phyloP scores from a whole-genome alignment of 2,888 invertebrate species.

The Hydroisotoma schaefferi region DNA sequence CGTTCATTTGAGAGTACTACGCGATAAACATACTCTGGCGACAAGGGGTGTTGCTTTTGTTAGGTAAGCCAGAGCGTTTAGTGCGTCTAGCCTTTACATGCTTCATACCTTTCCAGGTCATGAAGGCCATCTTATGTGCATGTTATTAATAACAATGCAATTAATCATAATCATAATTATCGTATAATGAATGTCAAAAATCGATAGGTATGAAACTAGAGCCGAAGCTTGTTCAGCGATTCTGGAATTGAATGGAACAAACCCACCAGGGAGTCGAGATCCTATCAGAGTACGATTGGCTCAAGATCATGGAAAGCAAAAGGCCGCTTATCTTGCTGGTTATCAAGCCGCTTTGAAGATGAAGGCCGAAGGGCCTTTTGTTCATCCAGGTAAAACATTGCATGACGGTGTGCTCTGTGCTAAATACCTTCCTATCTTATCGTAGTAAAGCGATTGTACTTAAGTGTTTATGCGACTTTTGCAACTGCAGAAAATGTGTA shows the following conservation, averaged over 20 bases:
- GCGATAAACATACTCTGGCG: conserved; percentile 81
- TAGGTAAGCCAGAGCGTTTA: too few species aligned
- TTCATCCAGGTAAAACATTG: too few species aligned
- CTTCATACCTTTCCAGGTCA: neutral
- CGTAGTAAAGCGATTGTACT: neutral
- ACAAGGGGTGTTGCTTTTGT: conserved; percentile 90
- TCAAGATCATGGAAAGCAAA: conserved; percentile 68
- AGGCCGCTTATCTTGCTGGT: conserved; percentile 12
- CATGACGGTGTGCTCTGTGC: neutral
- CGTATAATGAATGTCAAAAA: too few species aligned
- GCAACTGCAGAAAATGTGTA: neutral
- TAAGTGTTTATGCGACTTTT: neutral
- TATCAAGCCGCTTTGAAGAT: conserved; percentile 8
- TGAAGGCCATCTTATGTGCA: conserved; percentile 3
- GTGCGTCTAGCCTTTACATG: too few species aligned
- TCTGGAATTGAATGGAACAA: conserved; percentile 68
- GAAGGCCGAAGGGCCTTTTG: neutral
- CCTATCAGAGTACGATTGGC: conserved; percentile 80
- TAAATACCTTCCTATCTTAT: neutral
- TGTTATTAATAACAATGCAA: too few species aligned
- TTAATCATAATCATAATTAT: too few species aligned
- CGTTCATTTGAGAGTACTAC: conserved; percentile 82
- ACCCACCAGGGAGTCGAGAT: conserved; percentile 73
- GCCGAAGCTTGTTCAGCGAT: conserved; percentile 89
- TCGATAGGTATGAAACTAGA: conserved; percentile 72